phyloP scores from a whole-genome alignment of 2,113 vertebrate genomes.

The Amia ocellicauda region DNA sequence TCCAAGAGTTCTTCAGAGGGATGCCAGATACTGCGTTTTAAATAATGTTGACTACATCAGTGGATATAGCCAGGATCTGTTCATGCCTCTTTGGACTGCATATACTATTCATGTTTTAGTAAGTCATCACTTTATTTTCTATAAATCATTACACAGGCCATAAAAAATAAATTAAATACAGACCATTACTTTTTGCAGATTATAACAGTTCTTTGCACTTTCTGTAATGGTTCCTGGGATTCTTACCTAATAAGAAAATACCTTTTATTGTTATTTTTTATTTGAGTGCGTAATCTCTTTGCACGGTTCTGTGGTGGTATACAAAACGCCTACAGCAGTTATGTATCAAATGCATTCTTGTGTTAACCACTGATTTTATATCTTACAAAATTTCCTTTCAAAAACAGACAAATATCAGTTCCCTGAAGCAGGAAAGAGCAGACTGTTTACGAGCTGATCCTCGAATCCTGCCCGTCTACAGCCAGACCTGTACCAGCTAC shows the following conservation, averaged over 20 bases:
- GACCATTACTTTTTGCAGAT: too few relatives aligned
- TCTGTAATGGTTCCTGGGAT: too few relatives aligned
- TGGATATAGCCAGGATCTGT: slow-evolving; percentile 60
- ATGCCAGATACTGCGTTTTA: slow-evolving; percentile 53
- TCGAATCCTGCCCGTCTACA: slow-evolving; percentile 45
- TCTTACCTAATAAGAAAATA: too few relatives aligned
- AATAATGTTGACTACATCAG: slow-evolving; percentile 53
- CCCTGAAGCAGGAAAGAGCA: slow-evolving; percentile 27
- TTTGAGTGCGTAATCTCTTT: neutral
- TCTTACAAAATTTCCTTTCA: slow-evolving; percentile 3
- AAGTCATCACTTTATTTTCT: slow-evolving; percentile 29
- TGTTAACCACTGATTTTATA: neutral
- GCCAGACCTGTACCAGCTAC: slow-evolving; percentile 55
- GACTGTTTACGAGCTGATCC: slow-evolving; percentile 62
- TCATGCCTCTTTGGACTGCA: slow-evolving; percentile 69
- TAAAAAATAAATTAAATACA: too few relatives aligned
- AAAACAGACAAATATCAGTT: neutral
- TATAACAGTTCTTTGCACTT: too few relatives aligned
- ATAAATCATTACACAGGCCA: too few relatives aligned
- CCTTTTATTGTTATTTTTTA: too few relatives aligned
- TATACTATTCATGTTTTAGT: slow-evolving; percentile 58
- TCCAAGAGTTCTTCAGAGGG: slow-evolving; percentile 52
- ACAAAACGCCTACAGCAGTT: too few relatives aligned
- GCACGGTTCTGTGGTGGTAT: too few relatives aligned
- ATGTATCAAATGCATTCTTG: too few relatives aligned